Conservation (phyloP, 1,140 invertebrate genomes). For the Sminthurides bifidus region DNA sequence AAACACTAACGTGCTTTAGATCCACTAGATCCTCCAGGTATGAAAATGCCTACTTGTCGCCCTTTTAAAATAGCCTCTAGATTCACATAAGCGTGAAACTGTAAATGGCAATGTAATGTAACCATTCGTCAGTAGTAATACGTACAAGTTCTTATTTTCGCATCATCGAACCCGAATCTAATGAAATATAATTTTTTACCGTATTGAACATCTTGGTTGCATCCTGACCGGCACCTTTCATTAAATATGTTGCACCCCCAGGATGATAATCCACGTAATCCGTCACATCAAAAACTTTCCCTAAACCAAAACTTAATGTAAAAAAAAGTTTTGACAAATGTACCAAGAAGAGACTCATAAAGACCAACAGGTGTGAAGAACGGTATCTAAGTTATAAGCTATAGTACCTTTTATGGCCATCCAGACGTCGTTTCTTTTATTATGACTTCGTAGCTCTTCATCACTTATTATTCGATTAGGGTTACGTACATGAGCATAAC, state of each 20-base stretch:
- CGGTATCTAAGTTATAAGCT: neutral
- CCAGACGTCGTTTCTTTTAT: constrained; percentile 18
- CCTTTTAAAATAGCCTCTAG: constrained; percentile 17
- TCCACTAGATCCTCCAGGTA: neutral
- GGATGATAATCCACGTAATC: constrained; percentile 23
- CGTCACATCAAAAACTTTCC: constrained; percentile 24
- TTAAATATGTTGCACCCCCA: constrained; percentile 13
- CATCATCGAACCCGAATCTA: neutral
- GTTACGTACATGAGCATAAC: too few species aligned
- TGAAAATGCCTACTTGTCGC: constrained; percentile 12
- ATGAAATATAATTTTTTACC: neutral
- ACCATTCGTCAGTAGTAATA: neutral
- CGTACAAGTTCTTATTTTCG: neutral
- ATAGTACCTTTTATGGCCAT: constrained; percentile 14
- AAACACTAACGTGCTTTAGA: too few species aligned
- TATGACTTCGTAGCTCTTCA: constrained; percentile 13
- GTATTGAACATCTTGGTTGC: constrained; percentile 17
- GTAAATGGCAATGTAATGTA: neutral
- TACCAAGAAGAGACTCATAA: neutral
- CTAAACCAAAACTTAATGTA: neutral
- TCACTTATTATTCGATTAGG: constrained; percentile 4
- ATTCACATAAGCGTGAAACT: constrained; percentile 20
- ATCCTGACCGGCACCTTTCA: constrained; percentile 22
- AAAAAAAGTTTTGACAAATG: neutral
- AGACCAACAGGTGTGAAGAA: neutral